Base-by-base conservation (phyloP, 2,797 vertebrate species). In the Darevskia mixta region DNA sequence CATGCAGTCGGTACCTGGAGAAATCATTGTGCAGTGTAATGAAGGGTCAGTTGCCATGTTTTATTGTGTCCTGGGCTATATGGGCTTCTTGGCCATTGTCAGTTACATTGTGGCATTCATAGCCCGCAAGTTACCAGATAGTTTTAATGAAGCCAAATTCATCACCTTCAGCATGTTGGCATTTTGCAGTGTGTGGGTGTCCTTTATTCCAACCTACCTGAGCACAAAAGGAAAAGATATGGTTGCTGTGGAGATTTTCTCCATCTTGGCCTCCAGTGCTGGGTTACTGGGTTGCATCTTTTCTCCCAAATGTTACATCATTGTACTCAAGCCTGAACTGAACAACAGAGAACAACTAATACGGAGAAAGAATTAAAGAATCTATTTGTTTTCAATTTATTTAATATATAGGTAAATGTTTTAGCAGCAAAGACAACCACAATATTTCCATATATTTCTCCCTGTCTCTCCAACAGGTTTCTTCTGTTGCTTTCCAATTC, bases 111-210 rank as follows among this genome's bases (percentile, higher is more conserved):
- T 79, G 23, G 77, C 77, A 2, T 78, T 78, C 23, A 18, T 41
- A 11, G 73, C 84, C 5, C 11, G 84, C 9, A 86, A 78, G 3
- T 78, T 86, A 29, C 84, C 84, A 32, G 84, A 86, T 20, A 23
- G 38, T 67, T 78, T 86, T 25, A 86, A 86, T 49, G 75, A 86
- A 78, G 29, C 84, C 61, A 85, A 67, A 8, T 85, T 77, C 2
- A 85, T 85, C 15, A 78, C 83, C 18, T 78, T 85, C 83, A 85
- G 83, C 83, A 85, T 85, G 83, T 4, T 85, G 83, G 8, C 17
- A 5, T 78, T 78, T 77, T 85, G 55, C 61, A 78, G 73, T 67
- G 73, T 85, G 27, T 85, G 83, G 73, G 2, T 78, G 73, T 45
- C 58, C 3, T 85, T 85, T 49, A 4, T 78, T 23, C 84, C 84